Percentiles rank a stretch among this genome's conserved stretches.
Evolutionary conservation across 2,888 invertebrate genomes (phyloP).

Genomic region (Eledone cirrhosa): DNA sequence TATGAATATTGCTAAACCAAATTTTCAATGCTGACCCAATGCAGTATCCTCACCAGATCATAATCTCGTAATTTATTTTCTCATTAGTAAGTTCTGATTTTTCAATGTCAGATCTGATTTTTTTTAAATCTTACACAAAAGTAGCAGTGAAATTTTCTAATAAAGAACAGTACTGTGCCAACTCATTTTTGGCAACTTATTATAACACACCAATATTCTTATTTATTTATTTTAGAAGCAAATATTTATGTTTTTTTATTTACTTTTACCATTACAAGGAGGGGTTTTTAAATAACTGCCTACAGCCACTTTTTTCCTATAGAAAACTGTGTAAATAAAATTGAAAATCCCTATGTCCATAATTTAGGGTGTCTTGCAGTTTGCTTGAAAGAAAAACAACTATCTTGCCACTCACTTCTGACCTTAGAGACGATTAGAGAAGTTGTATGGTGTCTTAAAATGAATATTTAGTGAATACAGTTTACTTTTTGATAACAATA

Average conservation of each 20-base stretch:
- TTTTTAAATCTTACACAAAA: not conserved
- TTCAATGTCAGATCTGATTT: not conserved
- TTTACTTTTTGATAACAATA: too few relatives aligned
- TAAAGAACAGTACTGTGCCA: not conserved
- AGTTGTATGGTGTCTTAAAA: too few relatives aligned
- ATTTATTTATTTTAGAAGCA: not conserved
- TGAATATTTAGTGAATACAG: too few relatives aligned
- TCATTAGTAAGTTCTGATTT: not conserved
- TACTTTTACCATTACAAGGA: not conserved
- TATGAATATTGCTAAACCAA: not conserved
- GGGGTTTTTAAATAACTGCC: too few relatives aligned
- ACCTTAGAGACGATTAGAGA: too few relatives aligned
- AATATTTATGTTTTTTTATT: slow-evolving; percentile 4
- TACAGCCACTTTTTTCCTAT: too few relatives aligned
- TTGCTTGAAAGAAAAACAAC: too few relatives aligned
- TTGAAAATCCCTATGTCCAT: too few relatives aligned
- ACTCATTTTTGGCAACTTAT: not conserved
- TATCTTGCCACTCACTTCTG: too few relatives aligned
- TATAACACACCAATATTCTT: not conserved
- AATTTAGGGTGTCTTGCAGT: too few relatives aligned
- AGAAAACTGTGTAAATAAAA: too few relatives aligned
- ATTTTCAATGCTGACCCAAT: not conserved
- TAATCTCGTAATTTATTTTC: not conserved
- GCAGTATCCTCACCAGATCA: not conserved
- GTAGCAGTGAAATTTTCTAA: not conserved